Percentiles rank a stretch among this genome's conserved stretches.
phyloP scores from a whole-genome alignment of 1,140 invertebrate genomes.

The Philaenus spumarius region DNA sequence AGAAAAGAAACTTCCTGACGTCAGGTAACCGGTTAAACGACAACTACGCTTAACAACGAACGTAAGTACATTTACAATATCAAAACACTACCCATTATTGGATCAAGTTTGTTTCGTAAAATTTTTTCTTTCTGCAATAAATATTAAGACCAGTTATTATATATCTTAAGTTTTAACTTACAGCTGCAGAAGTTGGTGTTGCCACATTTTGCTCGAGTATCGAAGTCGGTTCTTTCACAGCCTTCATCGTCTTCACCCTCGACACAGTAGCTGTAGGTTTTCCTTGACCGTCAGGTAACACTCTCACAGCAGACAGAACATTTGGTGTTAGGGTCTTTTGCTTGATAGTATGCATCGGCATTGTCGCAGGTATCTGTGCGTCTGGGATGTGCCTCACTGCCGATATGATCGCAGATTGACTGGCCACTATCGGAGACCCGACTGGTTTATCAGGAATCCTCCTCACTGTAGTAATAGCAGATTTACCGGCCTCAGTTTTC shows the following conservation, averaged over 20 bases:
- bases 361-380: too few relatives aligned
- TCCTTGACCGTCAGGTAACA: background rate
- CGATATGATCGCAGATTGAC: conserved; percentile 8
- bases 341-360: too few relatives aligned
- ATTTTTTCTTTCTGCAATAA: too few relatives aligned
- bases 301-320: background rate
- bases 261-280: background rate
- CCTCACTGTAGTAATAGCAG: background rate
- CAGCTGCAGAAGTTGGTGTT: background rate
- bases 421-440: background rate
- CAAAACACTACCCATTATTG: too few relatives aligned
- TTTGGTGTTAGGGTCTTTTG: background rate
- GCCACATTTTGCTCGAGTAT: background rate
- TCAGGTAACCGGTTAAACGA: too few relatives aligned
- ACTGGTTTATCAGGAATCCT: background rate
- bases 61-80: too few relatives aligned
- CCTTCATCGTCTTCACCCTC: background rate
- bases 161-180: too few relatives aligned
- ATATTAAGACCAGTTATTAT: too few relatives aligned
- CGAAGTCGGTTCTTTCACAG: conserved; percentile 3
- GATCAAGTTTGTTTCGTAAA: too few relatives aligned
- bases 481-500: background rate
- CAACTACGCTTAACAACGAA: too few relatives aligned
- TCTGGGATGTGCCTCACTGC: background rate
- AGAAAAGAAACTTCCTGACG: too few relatives aligned